Base-by-base conservation (phyloP, 2,888 invertebrate genomes). In the Callosobruchus maculatus region DNA sequence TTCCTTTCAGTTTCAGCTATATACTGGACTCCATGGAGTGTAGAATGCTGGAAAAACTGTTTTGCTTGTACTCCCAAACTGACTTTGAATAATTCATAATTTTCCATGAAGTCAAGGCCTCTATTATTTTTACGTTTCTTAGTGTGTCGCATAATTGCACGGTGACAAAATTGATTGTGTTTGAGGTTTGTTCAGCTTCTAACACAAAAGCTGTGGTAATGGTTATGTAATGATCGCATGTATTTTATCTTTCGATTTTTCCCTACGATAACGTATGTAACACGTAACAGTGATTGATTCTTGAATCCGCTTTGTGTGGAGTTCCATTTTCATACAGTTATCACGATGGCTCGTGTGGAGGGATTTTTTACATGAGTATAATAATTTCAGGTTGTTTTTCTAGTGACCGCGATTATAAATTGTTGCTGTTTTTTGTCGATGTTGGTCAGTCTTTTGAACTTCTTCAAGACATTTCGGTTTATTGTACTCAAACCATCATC, bases 21-120 rank as follows among this genome's bases (percentile, higher is more conserved):
- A 81, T 95, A 95, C 22, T 93, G 90, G 0, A 95, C 93, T 20
- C 95, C 95, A 83, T 95, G 95, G 67, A 95, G 87, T 0, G 93
- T 93, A 0, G 93, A 93, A 82, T 94, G 92, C 80, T 93, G 91
- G 82, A 94, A 94, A 85, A 93, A 94, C 83, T 93, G 91, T 74
- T 91, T 91, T 0, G 92, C 91, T 85, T 94, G 94, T 82, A 92
- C 92, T 49, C 90, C 89, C 82, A 92, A 89, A 84, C 93, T 94
- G 0, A 92, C 90, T 22, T 90, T 89, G 73, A 92, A 78, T 72
- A 88, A 80, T 70, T 78, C 77, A 72, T 80, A 82, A 73, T 78
- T 75, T 68, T 72, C 74, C 22, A 26, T 68, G 67, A 71, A 18
- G 9, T 13, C 13, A 18, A 18, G 13, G 1, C 3, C 13, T 18